phyloP scores from a whole-genome alignment of 2,113 vertebrate genomes.

The Platichthys stellatus region DNA sequence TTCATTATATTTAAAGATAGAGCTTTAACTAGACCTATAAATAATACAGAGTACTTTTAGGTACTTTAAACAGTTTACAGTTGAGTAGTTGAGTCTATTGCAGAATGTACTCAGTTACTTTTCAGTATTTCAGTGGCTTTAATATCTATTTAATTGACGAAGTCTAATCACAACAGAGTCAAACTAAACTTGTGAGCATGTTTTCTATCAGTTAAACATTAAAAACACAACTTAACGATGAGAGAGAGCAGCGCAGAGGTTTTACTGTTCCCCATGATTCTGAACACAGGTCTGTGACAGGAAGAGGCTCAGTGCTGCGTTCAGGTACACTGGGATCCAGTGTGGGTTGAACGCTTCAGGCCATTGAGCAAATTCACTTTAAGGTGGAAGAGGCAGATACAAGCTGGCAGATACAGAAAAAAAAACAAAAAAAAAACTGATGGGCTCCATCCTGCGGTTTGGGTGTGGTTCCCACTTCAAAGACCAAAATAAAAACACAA shows the following conservation, averaged over 20 bases:
- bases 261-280: slow-evolving; percentile 46
- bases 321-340: not conserved
- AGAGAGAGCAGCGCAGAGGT: slow-evolving; percentile 45
- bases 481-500: not conserved
- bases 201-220: not conserved
- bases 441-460: slow-evolving; percentile 18
- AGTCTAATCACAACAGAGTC: too few relatives aligned
- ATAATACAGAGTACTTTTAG: too few relatives aligned
- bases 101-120: too few relatives aligned
- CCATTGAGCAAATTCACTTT: not conserved
- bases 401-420: too few relatives aligned
- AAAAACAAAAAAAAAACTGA: slow-evolving; percentile 4
- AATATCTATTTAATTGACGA: too few relatives aligned
- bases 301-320: not conserved
- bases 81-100: too few relatives aligned
- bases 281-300: not conserved
- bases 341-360: slow-evolving; percentile 7
- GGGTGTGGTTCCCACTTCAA: slow-evolving; percentile 59
- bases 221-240: slow-evolving; percentile 37
- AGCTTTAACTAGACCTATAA: too few relatives aligned
- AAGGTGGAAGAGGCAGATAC: not conserved
- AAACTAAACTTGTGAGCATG: too few relatives aligned
- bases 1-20: too few relatives aligned
- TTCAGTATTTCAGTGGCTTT: too few relatives aligned
- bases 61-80: too few relatives aligned